Percentiles rank a stretch among this genome's conserved stretches.
These are phyloP conservation scores for Carduelis carduelis DNA, from an alignment of 2,797 vertebrate genomes.

Conservation along the genomic window DNA sequence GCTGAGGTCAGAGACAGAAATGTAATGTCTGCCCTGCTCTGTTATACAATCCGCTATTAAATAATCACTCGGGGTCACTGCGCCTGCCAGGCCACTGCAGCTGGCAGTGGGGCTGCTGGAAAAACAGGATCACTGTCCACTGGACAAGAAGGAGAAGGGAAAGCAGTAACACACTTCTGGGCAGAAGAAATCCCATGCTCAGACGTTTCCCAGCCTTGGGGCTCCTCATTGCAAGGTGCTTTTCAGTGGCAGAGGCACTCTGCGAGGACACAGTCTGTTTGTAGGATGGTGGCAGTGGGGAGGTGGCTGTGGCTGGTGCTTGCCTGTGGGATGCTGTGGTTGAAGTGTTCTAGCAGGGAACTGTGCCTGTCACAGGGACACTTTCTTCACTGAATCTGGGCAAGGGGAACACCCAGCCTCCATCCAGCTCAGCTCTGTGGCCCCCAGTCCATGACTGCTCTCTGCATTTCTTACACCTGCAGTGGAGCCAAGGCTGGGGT, in stretches of 20 bases:
- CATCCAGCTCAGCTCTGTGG: background rate
- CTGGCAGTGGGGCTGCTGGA: background rate
- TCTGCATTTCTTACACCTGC: background rate
- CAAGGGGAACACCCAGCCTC: background rate
- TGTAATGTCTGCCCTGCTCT: constrained; percentile 7
- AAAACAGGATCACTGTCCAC: background rate
- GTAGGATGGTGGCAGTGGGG: background rate
- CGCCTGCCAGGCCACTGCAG: background rate
- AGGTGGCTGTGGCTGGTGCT: background rate
- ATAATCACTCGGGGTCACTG: background rate
- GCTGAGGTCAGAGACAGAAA: constrained; percentile 65
- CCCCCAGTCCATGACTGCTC: background rate
- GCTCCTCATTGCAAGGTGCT: background rate
- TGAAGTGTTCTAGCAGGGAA: background rate
- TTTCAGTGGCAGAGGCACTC: background rate
- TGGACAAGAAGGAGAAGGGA: background rate
- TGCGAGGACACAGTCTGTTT: background rate
- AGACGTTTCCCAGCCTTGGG: background rate
- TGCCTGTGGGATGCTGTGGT: background rate
- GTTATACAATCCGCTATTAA: constrained; percentile 48
- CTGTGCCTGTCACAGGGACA: accelerated
- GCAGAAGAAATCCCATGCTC: background rate
- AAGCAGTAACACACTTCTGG: background rate
- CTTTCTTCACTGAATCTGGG: background rate
- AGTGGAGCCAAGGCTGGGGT: background rate